A percentile compares a stretch with the other conserved stretches of the same genome.
Conservation (phyloP, 2,797 vertebrate genomes). For the Echiichthys vipera region DNA sequence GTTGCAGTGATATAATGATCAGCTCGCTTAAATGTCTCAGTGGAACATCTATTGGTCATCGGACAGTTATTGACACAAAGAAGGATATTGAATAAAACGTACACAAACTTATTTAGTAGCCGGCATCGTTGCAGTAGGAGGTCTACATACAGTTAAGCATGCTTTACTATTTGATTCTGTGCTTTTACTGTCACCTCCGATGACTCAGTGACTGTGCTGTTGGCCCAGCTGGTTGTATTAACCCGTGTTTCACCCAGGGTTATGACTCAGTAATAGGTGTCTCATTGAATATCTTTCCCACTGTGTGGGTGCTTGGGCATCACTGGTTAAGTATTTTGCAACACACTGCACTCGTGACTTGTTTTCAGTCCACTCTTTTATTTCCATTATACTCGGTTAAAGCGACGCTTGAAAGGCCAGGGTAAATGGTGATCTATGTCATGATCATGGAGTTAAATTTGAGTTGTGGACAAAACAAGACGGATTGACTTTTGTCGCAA, state of each 20-base stretch:
- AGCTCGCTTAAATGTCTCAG: conserved; percentile 32
- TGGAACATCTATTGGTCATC: conserved; percentile 46
- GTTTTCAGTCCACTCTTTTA: conserved; percentile 15
- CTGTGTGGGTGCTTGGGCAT: conserved; percentile 27
- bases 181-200: neutral
- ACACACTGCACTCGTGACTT: conserved; percentile 20
- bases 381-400: conserved; percentile 2
- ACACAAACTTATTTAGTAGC: neutral
- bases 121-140: neutral
- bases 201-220: conserved; percentile 7
- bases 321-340: conserved; percentile 24
- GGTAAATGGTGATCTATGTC: neutral
- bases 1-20: conserved; percentile 54
- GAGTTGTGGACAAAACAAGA: too few species aligned
- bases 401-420: neutral
- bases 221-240: conserved; percentile 19
- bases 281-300: conserved; percentile 60
- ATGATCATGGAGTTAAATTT: too few species aligned
- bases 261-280: conserved; percentile 65
- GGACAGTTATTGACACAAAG: conserved; percentile 44
- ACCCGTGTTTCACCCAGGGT: conserved; percentile 15
- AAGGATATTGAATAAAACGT: neutral
- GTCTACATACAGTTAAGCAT: neutral
- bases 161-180: neutral
- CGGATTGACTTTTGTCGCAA: too few species aligned